Conservation (phyloP, 2,113 vertebrate genomes). For the Oncorhynchus keta region DNA sequence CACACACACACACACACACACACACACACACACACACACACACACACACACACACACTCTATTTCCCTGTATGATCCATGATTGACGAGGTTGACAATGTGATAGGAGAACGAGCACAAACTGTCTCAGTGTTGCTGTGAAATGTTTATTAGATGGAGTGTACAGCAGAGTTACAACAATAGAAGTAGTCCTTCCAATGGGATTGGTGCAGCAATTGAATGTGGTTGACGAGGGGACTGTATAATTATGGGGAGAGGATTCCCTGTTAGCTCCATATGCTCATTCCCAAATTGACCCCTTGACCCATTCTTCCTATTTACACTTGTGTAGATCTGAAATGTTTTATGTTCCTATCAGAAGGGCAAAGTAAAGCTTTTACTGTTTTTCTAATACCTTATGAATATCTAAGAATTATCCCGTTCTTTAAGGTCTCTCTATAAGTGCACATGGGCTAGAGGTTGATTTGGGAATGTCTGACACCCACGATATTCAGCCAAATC, state of each 20-base stretch:
- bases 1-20: too few species aligned
- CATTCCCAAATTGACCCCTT: too few species aligned
- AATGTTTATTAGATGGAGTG: constrained; percentile 68
- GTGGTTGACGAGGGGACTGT: neutral
- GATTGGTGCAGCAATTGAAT: neutral
- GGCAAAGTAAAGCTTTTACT: too few species aligned
- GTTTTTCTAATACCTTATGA: too few species aligned
- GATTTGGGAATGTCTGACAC: too few species aligned
- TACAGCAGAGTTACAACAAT: constrained; percentile 47
- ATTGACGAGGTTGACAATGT: neutral
- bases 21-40: neutral
- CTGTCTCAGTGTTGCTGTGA: constrained; percentile 61
- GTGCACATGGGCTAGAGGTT: neutral
- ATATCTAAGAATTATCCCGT: too few species aligned
- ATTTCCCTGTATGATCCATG: neutral
- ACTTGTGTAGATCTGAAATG: too few species aligned
- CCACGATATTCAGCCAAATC: too few species aligned
- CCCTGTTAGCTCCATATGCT: too few species aligned
- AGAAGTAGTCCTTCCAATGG: constrained; percentile 17
- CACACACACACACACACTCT: neutral
- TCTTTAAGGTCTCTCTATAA: too few species aligned
- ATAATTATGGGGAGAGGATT: constrained; percentile 11
- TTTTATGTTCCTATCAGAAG: too few species aligned
- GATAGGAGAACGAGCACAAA: constrained; percentile 62
- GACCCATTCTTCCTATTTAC: too few species aligned